Percentiles rank a stretch among this genome's conserved stretches.
phyloP scores from a whole-genome alignment of 2,113 vertebrate species.

The Ardeotis arabs region DNA sequence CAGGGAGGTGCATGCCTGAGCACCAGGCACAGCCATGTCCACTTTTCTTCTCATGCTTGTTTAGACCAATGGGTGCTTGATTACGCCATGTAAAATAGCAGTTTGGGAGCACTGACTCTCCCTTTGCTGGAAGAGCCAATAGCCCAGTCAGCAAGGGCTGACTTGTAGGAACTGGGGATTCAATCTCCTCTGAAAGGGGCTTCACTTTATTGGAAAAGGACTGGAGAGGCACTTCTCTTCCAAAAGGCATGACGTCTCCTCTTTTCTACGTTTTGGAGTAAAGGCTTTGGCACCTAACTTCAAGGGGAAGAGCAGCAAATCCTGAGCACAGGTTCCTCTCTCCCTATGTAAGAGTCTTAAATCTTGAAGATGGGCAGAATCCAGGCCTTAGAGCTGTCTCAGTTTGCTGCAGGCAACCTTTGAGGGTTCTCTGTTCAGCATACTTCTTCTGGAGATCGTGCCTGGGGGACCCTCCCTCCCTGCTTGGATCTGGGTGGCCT shows the following conservation, averaged over 20 bases:
- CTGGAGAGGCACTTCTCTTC: background rate
- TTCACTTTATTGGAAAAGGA: background rate
- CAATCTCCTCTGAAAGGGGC: background rate
- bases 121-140: background rate
- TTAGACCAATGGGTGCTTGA: background rate
- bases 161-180: background rate
- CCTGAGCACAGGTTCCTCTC: background rate
- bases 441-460: background rate
- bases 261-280: background rate
- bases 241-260: background rate
- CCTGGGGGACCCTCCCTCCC: background rate
- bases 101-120: background rate
- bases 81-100: background rate
- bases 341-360: background rate
- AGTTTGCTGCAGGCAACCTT: background rate
- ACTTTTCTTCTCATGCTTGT: background rate
- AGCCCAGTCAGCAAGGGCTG: background rate
- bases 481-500: background rate
- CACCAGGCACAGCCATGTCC: background rate
- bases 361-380: background rate
- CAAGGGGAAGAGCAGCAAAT: background rate
- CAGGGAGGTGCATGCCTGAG: fast-evolving
- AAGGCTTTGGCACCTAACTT: background rate
- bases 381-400: background rate
- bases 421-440: background rate